These are phyloP conservation scores for Tenodera sinensis DNA, from an alignment of 2,888 invertebrate genomes.

Conservation along the genomic window DNA sequence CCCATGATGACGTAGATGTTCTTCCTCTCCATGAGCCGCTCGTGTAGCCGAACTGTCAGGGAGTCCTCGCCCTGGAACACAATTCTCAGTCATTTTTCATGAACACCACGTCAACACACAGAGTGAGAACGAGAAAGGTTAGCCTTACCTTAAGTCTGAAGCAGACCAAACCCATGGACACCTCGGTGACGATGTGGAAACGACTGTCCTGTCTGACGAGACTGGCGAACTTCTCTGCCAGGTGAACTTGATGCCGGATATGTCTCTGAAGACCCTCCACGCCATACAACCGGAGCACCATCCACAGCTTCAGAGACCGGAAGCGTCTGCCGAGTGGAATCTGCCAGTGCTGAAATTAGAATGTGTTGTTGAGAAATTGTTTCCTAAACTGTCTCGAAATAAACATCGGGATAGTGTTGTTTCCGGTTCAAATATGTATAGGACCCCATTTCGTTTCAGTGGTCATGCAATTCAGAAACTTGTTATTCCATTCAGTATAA, in stretches of 20 bases:
- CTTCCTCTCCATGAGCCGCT: constrained; percentile 68
- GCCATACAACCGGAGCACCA: constrained; percentile 79
- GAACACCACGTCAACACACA: too few relatives aligned
- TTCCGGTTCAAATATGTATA: too few relatives aligned
- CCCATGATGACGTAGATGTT: constrained; percentile 81
- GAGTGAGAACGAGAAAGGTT: too few relatives aligned
- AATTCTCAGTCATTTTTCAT: not conserved
- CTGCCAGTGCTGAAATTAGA: constrained; percentile 72
- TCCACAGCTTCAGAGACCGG: constrained; percentile 90
- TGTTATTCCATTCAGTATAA: not conserved
- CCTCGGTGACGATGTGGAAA: constrained; percentile 74
- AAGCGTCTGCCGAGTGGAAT: constrained; percentile 84
- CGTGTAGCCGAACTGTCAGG: constrained; percentile 66
- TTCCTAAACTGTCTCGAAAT: not conserved
- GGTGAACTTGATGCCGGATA: constrained; percentile 67
- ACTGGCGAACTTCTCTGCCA: constrained; percentile 76
- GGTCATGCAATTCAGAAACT: not conserved
- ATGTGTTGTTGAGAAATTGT: not conserved
- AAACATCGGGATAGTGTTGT: not conserved
- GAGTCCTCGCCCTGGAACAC: constrained; percentile 58
- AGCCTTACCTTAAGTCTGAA: constrained; percentile 71
- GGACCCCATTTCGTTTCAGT: too few relatives aligned
- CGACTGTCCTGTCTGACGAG: constrained; percentile 65
- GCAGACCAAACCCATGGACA: constrained; percentile 79
- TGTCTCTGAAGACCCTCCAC: constrained; percentile 72